Evolutionary conservation across 2,797 vertebrate genomes (phyloP), one percentile per base, ranked within the genome.

Genomic region (Discoglossus pictus): DNA sequence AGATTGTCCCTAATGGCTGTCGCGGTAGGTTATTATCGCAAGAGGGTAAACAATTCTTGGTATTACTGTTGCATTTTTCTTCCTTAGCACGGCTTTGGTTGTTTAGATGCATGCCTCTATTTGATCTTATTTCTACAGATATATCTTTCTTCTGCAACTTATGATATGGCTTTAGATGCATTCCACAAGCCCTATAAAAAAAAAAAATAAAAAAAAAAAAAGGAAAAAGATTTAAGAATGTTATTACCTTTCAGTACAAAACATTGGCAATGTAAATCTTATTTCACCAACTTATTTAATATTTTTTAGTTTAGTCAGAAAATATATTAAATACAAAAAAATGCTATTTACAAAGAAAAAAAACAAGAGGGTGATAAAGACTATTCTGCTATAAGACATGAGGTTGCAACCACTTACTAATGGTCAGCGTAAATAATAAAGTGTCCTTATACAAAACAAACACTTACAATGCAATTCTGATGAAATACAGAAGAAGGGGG

Each of bases 81-180:
- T 86, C 85, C 65, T 77, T 80, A 1, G 79, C 25, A 34, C 73
- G 67, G 61, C 84, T 79, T 61, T 83, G 87, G 15, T 83, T 83
- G 73, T 78, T 78, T 50, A 62, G 15, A 73, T 82, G 83, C 60
- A 79, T 79, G 20, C 65, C 68, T 42, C 74, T 72, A 62, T 90
- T 85, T 63, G 76, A 83, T 78, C 72, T 75, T 35, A 79, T 68
- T 50, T 93, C 90, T 73, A 89, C 72, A 52, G 82, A 79, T 64
- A 79, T 74, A 52, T 92, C 91, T 73, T 92, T 90, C 82, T 88
- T 88, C 77, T 92, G 82, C 6, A 89, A 77, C 74, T 92, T 92
- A 51, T 92, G 90, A 54, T 90, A 90, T 64, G 90, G 86, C 84
- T 93, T 94, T 79, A 95, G 86, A 85, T 93, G 92, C 94, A 96